Evolutionary conservation across 2,113 vertebrate species (phyloP), one percentile per base, ranked within the genome.

Genomic region (Periophthalmodon schlosseri): DNA sequence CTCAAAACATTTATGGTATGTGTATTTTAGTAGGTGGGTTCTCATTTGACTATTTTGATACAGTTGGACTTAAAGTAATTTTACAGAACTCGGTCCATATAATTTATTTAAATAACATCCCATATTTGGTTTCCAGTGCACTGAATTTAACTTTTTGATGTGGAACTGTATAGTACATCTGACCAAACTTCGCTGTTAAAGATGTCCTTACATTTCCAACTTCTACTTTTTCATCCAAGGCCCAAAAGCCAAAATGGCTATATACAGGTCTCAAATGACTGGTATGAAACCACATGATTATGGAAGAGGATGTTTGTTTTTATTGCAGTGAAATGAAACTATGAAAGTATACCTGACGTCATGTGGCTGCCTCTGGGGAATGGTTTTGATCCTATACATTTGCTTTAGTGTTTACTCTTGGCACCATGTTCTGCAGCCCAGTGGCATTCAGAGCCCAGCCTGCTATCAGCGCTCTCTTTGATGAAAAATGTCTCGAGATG

Each of bases 401-500:
- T n/a, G 10, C 71, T 82, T 65, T 79, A 33, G 71, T 65, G 72
- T 82, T 76, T 74, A 77, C 69, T 39, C 49, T 78, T 54, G 70
- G 15, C n/a, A 72, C 61, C 65, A 3, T 34, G 39, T 12, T 74
- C 21, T 39, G 65, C 68, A 2, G 56, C 49, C 0, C 24, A 15
- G 44, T 47, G 74, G 66, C 68, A 76, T 84, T 71, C 68, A 71
- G 68, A 74, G 68, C 66, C 8, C 18, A 33, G 14, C 57, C 70
- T 54, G 61, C 70, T 72, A 66, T 82, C 72, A 60, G 64, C 70
- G 34, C 61, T 21, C 68, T 82, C 75, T 73, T 72, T 80, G 44
- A 75, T 69, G 77, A 73, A 82, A 81, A 87, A 87, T 85, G 81
- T 87, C 74, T 77, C 74, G 52, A 67, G 65, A 72, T 82, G 70